phyloP scores from a whole-genome alignment of 2,888 invertebrate species.

The Drosophila kokeensis region DNA sequence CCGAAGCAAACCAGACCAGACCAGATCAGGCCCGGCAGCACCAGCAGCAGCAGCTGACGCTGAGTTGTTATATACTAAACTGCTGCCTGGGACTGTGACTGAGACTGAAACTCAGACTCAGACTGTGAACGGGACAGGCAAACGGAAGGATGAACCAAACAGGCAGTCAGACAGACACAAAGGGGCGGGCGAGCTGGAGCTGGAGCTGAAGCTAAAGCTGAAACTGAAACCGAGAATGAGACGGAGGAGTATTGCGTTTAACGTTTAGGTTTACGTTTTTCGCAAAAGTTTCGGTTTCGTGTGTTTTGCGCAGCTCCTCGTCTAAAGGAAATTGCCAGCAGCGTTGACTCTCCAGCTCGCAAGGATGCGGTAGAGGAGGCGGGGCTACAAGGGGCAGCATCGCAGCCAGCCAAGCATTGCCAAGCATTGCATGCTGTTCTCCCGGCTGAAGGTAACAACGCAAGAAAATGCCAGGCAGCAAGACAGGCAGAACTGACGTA shows the following conservation, averaged over 20 bases:
- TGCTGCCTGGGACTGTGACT: constrained; percentile 27
- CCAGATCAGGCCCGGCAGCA: constrained; percentile 25
- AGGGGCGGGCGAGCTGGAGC: constrained; percentile 37
- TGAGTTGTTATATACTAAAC: constrained; percentile 79
- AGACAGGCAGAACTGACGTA: constrained; percentile 82
- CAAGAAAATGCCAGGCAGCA: constrained; percentile 83
- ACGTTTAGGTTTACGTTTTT: constrained; percentile 58
- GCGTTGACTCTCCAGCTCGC: constrained; percentile 27
- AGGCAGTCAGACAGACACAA: constrained; percentile 47
- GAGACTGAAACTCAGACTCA: constrained; percentile 18
- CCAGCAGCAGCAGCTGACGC: constrained; percentile 68
- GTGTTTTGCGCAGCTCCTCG: constrained; percentile 55
- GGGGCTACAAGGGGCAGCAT: constrained; percentile 20
- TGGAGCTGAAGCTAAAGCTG: constrained; percentile 3
- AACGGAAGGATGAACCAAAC: constrained; percentile 72
- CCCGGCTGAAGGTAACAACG: constrained; percentile 76
- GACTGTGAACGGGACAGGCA: constrained; percentile 46
- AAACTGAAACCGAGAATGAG: constrained; percentile 15
- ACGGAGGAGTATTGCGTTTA: constrained; percentile 69
- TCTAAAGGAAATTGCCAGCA: constrained; percentile 71
- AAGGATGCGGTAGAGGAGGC: constrained; percentile 2
- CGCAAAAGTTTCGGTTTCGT: constrained; percentile 76
- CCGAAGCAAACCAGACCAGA: constrained; percentile 26
- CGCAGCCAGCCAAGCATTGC: constrained; percentile 75
- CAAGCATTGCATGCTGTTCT: constrained; percentile 70